Base-by-base conservation (phyloP, 2,113 vertebrate species). In the Tyto alba region DNA sequence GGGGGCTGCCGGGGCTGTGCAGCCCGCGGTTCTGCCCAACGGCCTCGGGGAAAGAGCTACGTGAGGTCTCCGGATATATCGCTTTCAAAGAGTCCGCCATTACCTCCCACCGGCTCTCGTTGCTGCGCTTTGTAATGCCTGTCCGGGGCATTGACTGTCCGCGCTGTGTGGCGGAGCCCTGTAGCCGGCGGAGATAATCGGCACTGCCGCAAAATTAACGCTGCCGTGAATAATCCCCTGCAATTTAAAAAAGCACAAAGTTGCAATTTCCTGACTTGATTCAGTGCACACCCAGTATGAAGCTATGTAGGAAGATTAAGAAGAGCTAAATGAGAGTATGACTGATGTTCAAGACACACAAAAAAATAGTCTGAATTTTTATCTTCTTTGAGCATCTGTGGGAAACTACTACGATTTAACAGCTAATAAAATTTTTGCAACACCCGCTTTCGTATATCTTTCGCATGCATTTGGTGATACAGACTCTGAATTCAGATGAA, bases 151-250 rank as follows among this genome's bases (percentile, higher is more conserved):
- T 22, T 15, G 7, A 3, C 1, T 3, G 30, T 4, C 1, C 0
- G 38, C 6, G 22, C 22, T 9, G 6, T 16, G 50, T 3, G 66
- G 41, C 17, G 6, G 48, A 2, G 4, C 40, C 21, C 4, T 2
- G 41, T 5, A 29, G 40, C n/a, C 13, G 2, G 40, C 26, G 8
- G 40, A 6, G 41, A 2, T 6, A 7, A 27, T 10, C 17, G 20
- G 17, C 20, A 0, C 26, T 48, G 17, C 45, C 2, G 16, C 50
- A 2, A 8, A 8, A 5, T 1, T 0, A 3, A 1, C 6, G 32
- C 27, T 22, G 48, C 10, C 5, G 0, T 0, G 38, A 17, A 5
- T 12, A 1, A 3, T 6, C 13, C 34, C 5, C 15, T 36, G 2
- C 1, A 3, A 5, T 1, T 47, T 23, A 9, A 16, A 62, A 48